Evolutionary conservation across 2,888 invertebrate species (phyloP).

Genomic region (Euproctis similis): DNA sequence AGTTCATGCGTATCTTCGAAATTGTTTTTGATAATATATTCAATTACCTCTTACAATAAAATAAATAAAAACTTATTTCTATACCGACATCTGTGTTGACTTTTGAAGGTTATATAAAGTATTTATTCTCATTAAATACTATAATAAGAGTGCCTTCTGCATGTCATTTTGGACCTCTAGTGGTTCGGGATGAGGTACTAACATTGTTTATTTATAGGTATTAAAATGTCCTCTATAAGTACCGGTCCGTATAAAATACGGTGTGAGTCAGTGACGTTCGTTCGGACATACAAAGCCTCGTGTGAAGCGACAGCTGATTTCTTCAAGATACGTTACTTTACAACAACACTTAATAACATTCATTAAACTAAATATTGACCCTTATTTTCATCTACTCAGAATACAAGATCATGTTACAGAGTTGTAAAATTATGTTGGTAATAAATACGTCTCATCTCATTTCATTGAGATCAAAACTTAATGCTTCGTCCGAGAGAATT

Average conservation of each 20-base stretch:
- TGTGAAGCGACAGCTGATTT: slow-evolving; percentile 66
- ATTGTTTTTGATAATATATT: too few species aligned
- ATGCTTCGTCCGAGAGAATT: slow-evolving; percentile 63
- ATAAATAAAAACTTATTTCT: too few species aligned
- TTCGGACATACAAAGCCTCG: slow-evolving; percentile 48
- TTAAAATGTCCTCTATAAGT: slow-evolving; percentile 16
- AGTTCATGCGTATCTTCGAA: too few species aligned
- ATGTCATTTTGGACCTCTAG: slow-evolving; percentile 1
- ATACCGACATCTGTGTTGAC: too few species aligned
- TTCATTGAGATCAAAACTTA: slow-evolving; percentile 51
- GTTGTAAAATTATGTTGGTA: slow-evolving; percentile 23
- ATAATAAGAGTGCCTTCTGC: slow-evolving; percentile 4
- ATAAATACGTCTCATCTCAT: slow-evolving; percentile 49
- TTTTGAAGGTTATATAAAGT: too few species aligned
- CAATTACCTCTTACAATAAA: too few species aligned
- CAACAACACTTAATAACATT: slow-evolving; percentile 13
- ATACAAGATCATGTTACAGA: slow-evolving; percentile 8
- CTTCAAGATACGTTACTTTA: slow-evolving; percentile 40
- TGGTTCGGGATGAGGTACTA: slow-evolving; percentile 4
- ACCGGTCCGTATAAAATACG: slow-evolving; percentile 19
- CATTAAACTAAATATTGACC: slow-evolving; percentile 9
- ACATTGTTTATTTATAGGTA: slow-evolving; percentile 15
- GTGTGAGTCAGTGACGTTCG: slow-evolving; percentile 37
- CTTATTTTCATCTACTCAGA: slow-evolving; percentile 20
- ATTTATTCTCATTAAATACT: too few species aligned